Evolutionary conservation across 2,113 vertebrate species (phyloP), one percentile per base, ranked within the genome.

Genomic region (Sapajus apella): DNA sequence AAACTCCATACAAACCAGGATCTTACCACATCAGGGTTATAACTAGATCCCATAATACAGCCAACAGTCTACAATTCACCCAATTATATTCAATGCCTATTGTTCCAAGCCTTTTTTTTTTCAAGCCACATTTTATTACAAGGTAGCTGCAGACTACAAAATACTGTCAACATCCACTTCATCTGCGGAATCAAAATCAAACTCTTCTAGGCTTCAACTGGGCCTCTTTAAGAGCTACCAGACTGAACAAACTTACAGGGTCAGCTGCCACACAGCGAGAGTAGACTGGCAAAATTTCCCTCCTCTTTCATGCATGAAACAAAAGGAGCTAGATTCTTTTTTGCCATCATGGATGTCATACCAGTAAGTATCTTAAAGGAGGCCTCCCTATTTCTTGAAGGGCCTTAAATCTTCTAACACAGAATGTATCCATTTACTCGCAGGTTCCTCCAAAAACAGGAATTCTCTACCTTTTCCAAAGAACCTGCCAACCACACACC

Each of bases 141-240:
- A 87, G 77, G 64, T 64, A 94, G 81, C 58, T 86, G 56, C 37
- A 79, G 80, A 96, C 95, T 97, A 95, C 87, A 97, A 89, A 96
- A 93, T 50, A 87, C 40, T 61, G n/a, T 82, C 70, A 79, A 72
- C 72, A 86, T 56, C 50, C 52, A 92, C 32, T 90, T 91, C 50
- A 94, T 89, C 85, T 87, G 58, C 73, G 96, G 52, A 96, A 95
- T 88, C 81, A 94, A 91, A 97, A 96, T 76, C 79, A 76, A 85
- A 76, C n/a, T 86, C 81, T 95, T 56, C 66, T 30, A 40, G 40
- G 58, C 70, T 96, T 97, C 93, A 84, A 14, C 90, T 87, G 93
- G 40, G 61, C 16, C 58, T 68, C 66, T 89, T 68, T 13, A 91
- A 68, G 64, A 87, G 40, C 64, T 77, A 92, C 52, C 45, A 70